Evolutionary conservation across 2,888 invertebrate genomes (phyloP), one percentile per base, ranked within the genome.

Genomic region (Apamea anceps): DNA sequence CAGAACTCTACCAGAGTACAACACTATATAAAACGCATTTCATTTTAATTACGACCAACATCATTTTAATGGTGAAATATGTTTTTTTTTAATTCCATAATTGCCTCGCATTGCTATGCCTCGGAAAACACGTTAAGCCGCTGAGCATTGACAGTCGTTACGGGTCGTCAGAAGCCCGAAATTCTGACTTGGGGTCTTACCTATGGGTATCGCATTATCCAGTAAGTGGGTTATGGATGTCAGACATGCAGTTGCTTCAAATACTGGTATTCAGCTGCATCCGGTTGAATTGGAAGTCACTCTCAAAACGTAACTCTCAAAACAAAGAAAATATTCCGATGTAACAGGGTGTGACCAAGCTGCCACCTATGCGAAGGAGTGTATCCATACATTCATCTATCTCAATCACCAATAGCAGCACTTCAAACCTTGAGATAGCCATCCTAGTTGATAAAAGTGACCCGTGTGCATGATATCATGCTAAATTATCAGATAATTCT

Each of bases 271-370:
- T 57, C 25, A 57, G 57, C 57, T 57, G n/a, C 25, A 57, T 57
- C 10, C n/a, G n/a, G n/a, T 28, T 60, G n/a, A n/a, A n/a, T n/a
- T n/a, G n/a, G n/a, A n/a, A n/a, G n/a, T n/a, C n/a, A n/a, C n/a
- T n/a, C n/a, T n/a, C n/a, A n/a, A n/a, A n/a, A 71, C 2, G 18
- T 54, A 25, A 37, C 6, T 71, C 15, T 71, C 32, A 15, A 8
- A 51, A 51, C 32, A 10, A 54, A 10, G 7, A 15, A 51, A 51
- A 51, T 32, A 32, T 37, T 71, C 6, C 25, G 1, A 54, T 71
- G 5, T 54, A 54, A 51, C 57, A 81, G 60, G 81, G 75, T 80
- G 82, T 81, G 82, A 37, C 28, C 12, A 67, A 51, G 48, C 15
- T 37, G 12, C 15, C 54, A 25, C 60, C 25, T 62, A 75, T 37